These are phyloP conservation scores for Dipodomys ordii DNA, from an alignment of 2,113 vertebrate genomes.

Conservation along the genomic window DNA sequence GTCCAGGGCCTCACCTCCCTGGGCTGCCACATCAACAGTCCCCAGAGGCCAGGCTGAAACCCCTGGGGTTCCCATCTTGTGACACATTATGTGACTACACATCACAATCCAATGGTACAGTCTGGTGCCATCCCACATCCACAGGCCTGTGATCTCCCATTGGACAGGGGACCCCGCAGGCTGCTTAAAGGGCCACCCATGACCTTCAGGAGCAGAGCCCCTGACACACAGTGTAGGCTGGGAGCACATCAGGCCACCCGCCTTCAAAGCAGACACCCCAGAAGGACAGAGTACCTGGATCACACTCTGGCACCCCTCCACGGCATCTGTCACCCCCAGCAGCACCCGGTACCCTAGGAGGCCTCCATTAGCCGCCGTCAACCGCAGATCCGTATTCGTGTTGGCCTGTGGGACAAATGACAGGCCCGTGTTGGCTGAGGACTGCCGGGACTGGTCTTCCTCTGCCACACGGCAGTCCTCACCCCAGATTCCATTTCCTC, in stretches of 20 bases:
- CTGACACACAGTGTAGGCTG: rapidly evolving
- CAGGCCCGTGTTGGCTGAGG: neutral
- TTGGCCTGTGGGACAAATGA: conserved; percentile 83
- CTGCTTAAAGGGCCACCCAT: neutral
- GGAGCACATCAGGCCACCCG: neutral
- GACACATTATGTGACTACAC: neutral
- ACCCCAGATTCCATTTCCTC: neutral
- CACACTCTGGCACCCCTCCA: conserved; percentile 79
- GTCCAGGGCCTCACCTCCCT: neutral
- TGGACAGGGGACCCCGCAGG: neutral
- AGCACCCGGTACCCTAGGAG: conserved; percentile 86
- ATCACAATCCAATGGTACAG: neutral
- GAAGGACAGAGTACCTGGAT: conserved; percentile 85
- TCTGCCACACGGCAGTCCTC: neutral
- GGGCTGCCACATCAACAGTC: neutral
- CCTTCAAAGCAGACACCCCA: neutral
- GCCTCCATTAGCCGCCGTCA: conserved; percentile 87
- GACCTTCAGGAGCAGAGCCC: neutral
- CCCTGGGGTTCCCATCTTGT: too few species aligned
- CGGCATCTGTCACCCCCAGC: conserved; percentile 86
- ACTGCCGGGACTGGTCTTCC: neutral
- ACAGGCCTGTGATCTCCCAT: neutral
- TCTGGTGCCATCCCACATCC: too few species aligned
- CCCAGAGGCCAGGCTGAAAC: neutral
- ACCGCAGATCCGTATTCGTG: conserved; percentile 87